Evolutionary conservation across 2,113 vertebrate genomes (phyloP).

Genomic region (Trichechus manatus): DNA sequence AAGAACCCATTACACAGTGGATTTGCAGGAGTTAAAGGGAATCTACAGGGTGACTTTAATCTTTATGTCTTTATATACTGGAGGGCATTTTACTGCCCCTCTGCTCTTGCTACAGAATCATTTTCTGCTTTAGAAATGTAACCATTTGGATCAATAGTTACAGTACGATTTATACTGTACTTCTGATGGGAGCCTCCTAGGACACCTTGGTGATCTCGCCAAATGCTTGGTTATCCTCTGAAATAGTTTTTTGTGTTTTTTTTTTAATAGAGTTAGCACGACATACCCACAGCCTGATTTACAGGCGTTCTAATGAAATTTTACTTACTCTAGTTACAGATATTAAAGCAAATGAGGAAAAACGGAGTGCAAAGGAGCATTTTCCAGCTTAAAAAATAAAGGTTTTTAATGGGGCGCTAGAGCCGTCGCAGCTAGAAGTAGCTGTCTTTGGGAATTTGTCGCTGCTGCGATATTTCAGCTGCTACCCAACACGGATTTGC

Average conservation of each 20-base stretch:
- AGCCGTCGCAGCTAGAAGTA: conserved; percentile 21
- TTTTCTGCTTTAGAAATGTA: conserved; percentile 94
- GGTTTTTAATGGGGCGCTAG: conserved; percentile 67
- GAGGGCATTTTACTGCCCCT: conserved; percentile 91
- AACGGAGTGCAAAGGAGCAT: conserved; percentile 70
- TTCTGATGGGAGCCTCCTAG: conserved; percentile 88
- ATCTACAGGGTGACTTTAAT: conserved; percentile 90
- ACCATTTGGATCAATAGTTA: conserved; percentile 93
- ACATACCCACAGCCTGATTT: conserved; percentile 70
- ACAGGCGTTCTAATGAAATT: conserved; percentile 77
- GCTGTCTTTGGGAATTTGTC: conserved; percentile 69
- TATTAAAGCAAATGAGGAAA: conserved; percentile 84
- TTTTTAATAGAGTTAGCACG: conserved; percentile 79
- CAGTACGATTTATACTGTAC: conserved; percentile 88
- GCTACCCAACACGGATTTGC: conserved; percentile 42
- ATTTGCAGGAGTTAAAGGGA: conserved; percentile 89
- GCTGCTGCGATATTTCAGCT: conserved; percentile 57
- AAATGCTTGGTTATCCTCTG: conserved; percentile 68
- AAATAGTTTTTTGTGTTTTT: conserved; percentile 57
- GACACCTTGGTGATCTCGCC: conserved; percentile 73
- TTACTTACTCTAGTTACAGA: conserved; percentile 70
- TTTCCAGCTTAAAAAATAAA: conserved; percentile 72
- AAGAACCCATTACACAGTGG: conserved; percentile 86
- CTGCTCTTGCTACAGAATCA: conserved; percentile 91
- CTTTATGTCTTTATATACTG: conserved; percentile 92